A percentile compares a stretch with the other conserved stretches of the same genome.
phyloP scores from a whole-genome alignment of 2,113 vertebrate genomes.

The Chiloscyllium plagiosum region DNA sequence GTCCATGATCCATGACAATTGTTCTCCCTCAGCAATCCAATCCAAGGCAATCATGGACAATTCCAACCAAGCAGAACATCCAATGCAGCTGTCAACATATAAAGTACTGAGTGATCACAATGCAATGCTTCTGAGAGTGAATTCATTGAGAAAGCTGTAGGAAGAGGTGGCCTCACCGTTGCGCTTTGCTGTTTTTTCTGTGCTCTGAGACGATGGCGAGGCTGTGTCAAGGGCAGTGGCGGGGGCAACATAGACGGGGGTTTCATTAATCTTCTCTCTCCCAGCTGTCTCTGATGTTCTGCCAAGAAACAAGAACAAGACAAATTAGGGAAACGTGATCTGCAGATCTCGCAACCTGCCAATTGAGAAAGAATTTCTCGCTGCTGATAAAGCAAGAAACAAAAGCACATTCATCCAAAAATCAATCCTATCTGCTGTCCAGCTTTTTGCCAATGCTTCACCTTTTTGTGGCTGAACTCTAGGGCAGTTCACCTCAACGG shows the following conservation, averaged over 20 bases:
- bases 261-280: conserved; percentile 33
- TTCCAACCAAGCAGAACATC: neutral
- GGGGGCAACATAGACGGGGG: conserved; percentile 34
- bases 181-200: conserved; percentile 6
- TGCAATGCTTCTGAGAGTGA: neutral
- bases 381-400: neutral
- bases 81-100: neutral
- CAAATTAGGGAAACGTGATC: neutral
- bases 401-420: neutral
- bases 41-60: neutral
- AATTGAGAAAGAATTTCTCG: neutral
- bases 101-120: conserved; percentile 3
- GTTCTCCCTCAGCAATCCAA: neutral
- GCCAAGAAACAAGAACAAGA: conserved; percentile 13
- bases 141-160: neutral
- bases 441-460: neutral
- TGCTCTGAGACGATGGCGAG: neutral
- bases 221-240: conserved; percentile 7
- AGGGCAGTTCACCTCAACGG: neutral
- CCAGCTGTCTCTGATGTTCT: neutral
- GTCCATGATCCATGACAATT: neutral
- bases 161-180: neutral
- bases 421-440: neutral
- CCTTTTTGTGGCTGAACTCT: neutral
- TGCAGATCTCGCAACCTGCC: neutral